Evolutionary conservation across 2,797 vertebrate species (phyloP).

Genomic region (Cuniculus paca): DNA sequence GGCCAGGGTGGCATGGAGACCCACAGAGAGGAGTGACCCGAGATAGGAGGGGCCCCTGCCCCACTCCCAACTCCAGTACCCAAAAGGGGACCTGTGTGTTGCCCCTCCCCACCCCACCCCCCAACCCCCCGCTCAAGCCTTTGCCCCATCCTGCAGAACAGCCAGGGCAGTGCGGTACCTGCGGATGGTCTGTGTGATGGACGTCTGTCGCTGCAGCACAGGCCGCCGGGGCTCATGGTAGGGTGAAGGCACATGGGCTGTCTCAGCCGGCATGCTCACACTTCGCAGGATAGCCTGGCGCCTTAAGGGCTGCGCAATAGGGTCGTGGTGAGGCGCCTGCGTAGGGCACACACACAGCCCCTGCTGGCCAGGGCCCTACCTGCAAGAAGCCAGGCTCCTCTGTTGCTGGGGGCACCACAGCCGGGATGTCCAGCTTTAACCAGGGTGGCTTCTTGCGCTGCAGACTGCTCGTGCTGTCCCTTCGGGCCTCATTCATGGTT

Average conservation of each 20-base stretch:
- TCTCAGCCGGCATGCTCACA: conserved; percentile 97
- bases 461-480: conserved; percentile 97
- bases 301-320: conserved; percentile 89
- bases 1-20: background rate
- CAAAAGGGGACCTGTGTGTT: background rate
- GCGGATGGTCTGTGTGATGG: conserved; percentile 99
- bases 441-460: conserved; percentile 99
- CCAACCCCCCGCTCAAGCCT: background rate
- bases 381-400: conserved; percentile 93
- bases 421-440: conserved; percentile 97
- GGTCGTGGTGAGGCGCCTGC: background rate
- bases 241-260: conserved; percentile 92
- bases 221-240: conserved; percentile 91
- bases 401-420: conserved; percentile 80
- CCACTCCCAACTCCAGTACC: background rate
- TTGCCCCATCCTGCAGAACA: fast-evolving
- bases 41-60: background rate
- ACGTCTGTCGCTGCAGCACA: conserved; percentile 95
- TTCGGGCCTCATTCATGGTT: conserved; percentile 94
- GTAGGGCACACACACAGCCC: background rate
- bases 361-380: conserved; percentile 86
- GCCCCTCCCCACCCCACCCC: background rate
- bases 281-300: conserved; percentile 96
- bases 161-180: conserved; percentile 88
- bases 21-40: background rate